Evolutionary conservation across 2,888 invertebrate species (phyloP), one percentile per base, ranked within the genome.

Genomic region (Stenolophus ochropezus): DNA sequence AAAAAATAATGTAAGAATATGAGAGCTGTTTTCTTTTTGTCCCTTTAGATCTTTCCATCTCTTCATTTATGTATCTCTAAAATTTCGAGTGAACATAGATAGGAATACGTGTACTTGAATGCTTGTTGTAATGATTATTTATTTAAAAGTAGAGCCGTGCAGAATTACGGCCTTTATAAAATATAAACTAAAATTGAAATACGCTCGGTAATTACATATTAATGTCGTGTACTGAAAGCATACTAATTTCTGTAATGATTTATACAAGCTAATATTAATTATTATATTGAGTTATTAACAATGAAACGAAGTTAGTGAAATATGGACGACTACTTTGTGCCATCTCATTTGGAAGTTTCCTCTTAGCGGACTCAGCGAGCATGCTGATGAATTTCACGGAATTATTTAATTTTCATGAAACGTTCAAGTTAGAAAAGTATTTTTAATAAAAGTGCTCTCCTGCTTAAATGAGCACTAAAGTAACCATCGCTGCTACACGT

Each of bases 381-480:
- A 42, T 8, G 21, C 21, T 56, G 56, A 56, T 21, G 56, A 21
- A 56, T 53, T 53, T 16, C 51, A 14, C 16, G 16, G 18, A 53
- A 53, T 56, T 56, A 56, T 56, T 56, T 21, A 56, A 56, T 56
- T 61, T 61, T 61, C 25, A 23, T 61, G 61, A 61, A 27, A 27
- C 23, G 61, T 61, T 71, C 47, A 42, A 42, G 71, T 71, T 33
- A 76, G 47, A 27, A 53, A 53, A 79, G 53, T 79, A 71, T 71
- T 69, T 78, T 71, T 42, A 69, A 79, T 53, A 79, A 77, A 65
- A 71, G 20, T 53, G 71, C 33, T 53, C 51, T 69, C 33, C 27
- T 69, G 71, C 27, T 79, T 79, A 79, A 79, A 53, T 73, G 25
- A 51, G 25, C 23, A 42, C 56, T 80, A 80, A 80, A 56, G 71